Base-by-base conservation (phyloP, 92 coral and sea anemone genomes). In the Galaxea fascicularis region DNA sequence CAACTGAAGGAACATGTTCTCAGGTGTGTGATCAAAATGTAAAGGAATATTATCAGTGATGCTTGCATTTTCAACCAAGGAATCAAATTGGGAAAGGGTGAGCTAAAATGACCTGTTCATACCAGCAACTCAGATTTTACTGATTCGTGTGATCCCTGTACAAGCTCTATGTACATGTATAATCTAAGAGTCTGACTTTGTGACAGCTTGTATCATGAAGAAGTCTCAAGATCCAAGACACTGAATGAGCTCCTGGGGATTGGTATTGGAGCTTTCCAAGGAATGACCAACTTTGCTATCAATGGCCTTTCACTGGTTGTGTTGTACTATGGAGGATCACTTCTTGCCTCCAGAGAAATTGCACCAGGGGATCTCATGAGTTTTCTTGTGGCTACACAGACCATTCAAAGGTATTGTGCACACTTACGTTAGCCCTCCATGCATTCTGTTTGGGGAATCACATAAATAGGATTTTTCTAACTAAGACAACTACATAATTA, bases 251-350 rank as follows among this genome's bases (percentile, higher is more conserved):
- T 93, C 30, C 92, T 96, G 0, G 99, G 99, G 3, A 68, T 94
- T 49, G 97, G 99, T n/a, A 91, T 96, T 78, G 99, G 99, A 13
- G 91, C 89, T 13, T 96, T 96, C 56, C 99, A 96, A 84, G 97
- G 98, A 68, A 87, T 95, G 35, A 87, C 97, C 13, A 96, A 96
- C 78, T 74, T 94, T 15, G 92, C 99, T 16, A 96, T 96, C 70
- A 96, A 96, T 72, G 99, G 96, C 54, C 91, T 96, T 10, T 93
- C 93, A 17, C 64, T 96, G 57, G 90, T 96, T 25, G 99, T 96
- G 10, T 65, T 96, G 63, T 96, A 94, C 64, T 93, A 93, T 80
- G 99, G 99, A 21, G 99, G 98, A 44, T 90, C 95, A 4, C 87
- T 94, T 78, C 82, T 96, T 45, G 99, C 98, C 12, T 76, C 87